Conservation (phyloP, 23 tunicate species). For the Aplidium turbinatum region DNA sequence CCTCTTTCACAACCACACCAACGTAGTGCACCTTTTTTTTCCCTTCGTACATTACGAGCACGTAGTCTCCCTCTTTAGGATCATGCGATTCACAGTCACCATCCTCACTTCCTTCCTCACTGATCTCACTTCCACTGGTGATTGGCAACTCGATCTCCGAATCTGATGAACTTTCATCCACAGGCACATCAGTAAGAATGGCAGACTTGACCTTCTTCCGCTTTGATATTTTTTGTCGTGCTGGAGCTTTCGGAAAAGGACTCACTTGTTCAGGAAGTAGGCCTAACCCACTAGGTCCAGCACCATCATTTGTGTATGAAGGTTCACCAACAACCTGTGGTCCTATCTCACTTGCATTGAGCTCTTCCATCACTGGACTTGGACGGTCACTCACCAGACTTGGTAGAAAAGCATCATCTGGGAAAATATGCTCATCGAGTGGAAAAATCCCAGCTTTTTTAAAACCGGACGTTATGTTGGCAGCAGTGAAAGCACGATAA, state of each 20-base stretch:
- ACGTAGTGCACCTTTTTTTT: not conserved
- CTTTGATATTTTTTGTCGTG: not conserved
- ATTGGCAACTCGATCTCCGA: no score
- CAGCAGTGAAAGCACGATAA: slow-evolving; percentile 19
- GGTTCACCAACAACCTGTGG: not conserved
- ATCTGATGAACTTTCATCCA: not conserved
- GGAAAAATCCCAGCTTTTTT: slow-evolving; percentile 21
- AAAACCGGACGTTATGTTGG: slow-evolving; percentile 21
- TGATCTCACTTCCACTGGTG: no score
- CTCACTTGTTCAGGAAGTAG: slow-evolving; percentile 7
- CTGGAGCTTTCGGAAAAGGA: slow-evolving; percentile 4
- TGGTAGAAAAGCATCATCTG: slow-evolving; percentile 14
- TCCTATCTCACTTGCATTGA: not conserved
- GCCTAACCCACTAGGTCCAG: not conserved
- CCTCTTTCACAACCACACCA: slow-evolving; percentile 2
- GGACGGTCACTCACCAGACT: slow-evolving; percentile 6
- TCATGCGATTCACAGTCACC: no score
- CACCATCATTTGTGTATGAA: not conserved
- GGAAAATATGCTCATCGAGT: slow-evolving; percentile 3
- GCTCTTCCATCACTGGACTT: not conserved
- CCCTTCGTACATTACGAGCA: not conserved
- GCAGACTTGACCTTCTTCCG: slow-evolving; percentile 7
- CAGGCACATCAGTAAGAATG: not conserved
- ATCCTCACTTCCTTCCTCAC: no score
- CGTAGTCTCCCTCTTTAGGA: no score